Evolutionary conservation across 1,140 invertebrate species (phyloP).

Genomic region (Pygmarrhopalites habei): DNA sequence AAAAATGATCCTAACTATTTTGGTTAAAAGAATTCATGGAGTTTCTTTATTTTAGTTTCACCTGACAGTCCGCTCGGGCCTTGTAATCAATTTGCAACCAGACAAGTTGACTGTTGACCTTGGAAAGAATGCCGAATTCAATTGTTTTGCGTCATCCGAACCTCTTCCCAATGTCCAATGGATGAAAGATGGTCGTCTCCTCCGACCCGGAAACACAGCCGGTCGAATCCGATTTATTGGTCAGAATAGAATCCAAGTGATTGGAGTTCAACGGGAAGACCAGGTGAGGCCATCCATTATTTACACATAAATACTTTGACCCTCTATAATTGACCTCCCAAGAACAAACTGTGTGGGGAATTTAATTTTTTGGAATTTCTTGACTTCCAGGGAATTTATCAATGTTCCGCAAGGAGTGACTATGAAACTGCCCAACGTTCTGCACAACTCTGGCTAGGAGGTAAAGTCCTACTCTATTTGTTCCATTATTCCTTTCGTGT

Average conservation of each 20-base stretch:
- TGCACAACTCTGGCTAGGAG: slow-evolving; percentile 47
- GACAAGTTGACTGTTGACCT: slow-evolving; percentile 45
- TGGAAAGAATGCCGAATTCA: slow-evolving; percentile 45
- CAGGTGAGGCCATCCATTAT: too few species aligned
- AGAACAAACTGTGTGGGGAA: too few species aligned
- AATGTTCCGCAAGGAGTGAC: slow-evolving; percentile 48
- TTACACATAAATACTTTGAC: too few species aligned
- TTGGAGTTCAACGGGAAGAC: slow-evolving; percentile 42
- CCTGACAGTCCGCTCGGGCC: slow-evolving; percentile 51
- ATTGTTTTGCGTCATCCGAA: slow-evolving; percentile 45
- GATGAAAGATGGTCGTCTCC: slow-evolving; percentile 41
- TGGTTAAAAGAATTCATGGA: too few species aligned
- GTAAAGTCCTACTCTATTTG: slow-evolving; percentile 44
- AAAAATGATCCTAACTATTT: too few species aligned
- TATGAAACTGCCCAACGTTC: slow-evolving; percentile 46
- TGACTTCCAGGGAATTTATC: slow-evolving; percentile 55
- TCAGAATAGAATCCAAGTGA: slow-evolving; percentile 52
- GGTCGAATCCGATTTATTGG: slow-evolving; percentile 38
- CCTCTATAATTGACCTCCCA: too few species aligned
- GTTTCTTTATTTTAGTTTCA: slow-evolving; percentile 46
- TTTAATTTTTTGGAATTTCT: too few species aligned
- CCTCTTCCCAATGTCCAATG: slow-evolving; percentile 42
- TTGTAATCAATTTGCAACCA: slow-evolving; percentile 45
- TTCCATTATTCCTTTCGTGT: too few species aligned
- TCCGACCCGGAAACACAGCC: slow-evolving; percentile 40